These are phyloP conservation scores for Dromococcyx pavoninus DNA, from an alignment of 2,797 vertebrate genomes.

Conservation along the genomic window DNA sequence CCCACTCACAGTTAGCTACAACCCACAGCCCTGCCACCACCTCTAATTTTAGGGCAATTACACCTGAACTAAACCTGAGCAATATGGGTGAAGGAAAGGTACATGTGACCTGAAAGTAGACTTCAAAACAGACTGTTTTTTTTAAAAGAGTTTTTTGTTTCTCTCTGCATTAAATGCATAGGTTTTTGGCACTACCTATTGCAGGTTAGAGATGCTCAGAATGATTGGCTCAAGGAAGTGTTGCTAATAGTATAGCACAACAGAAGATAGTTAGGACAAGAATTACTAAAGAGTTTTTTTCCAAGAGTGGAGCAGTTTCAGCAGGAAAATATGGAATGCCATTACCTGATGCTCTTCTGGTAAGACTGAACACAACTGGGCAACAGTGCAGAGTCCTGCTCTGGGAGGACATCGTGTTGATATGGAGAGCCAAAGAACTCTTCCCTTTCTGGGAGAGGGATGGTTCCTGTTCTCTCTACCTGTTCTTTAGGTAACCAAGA, in stretches of 20 bases:
- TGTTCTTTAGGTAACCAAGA: not conserved
- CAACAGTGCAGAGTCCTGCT: not conserved
- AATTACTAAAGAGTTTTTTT: not conserved
- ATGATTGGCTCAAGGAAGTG: not conserved
- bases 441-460: not conserved
- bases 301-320: not conserved
- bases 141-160: not conserved
- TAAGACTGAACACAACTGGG: accelerated
- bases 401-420: not conserved
- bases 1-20: not conserved
- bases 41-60: not conserved
- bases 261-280: not conserved
- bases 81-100: not conserved
- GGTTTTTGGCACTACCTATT: not conserved
- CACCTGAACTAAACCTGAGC: not conserved
- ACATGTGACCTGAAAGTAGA: not conserved
- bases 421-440: not conserved
- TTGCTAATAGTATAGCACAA: not conserved
- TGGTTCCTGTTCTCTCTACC: not conserved
- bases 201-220: not conserved
- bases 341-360: not conserved
- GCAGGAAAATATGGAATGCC: not conserved
- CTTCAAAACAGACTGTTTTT: not conserved
- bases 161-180: not conserved
- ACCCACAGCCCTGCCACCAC: not conserved